Conservation (phyloP, 2,113 vertebrate genomes). For the Poecile atricapillus region DNA sequence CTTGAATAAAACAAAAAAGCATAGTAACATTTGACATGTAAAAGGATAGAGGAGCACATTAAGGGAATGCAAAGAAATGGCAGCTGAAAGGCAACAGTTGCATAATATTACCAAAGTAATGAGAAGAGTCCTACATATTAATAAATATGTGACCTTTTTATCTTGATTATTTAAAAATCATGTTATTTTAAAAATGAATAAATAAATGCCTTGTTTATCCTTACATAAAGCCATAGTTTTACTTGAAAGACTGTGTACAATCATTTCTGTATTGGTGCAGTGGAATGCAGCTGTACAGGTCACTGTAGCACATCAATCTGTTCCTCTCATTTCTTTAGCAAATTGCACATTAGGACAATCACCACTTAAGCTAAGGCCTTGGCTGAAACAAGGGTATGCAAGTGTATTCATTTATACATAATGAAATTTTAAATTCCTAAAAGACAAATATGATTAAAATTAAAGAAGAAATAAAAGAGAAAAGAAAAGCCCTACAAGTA, state of each 20-base stretch:
- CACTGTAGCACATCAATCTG: not conserved
- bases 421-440: constrained; percentile 47
- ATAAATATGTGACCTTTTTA: constrained; percentile 69
- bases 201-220: constrained; percentile 4
- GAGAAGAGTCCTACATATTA: constrained; percentile 59
- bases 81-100: constrained; percentile 45
- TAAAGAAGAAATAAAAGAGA: not conserved
- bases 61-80: constrained; percentile 6
- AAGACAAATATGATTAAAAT: constrained; percentile 55
- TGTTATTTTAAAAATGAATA: constrained; percentile 65
- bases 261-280: not conserved
- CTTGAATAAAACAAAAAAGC: constrained; percentile 30
- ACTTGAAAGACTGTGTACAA: not conserved
- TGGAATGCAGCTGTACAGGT: not conserved
- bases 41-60: not conserved
- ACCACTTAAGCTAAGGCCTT: constrained; percentile 11
- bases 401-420: constrained; percentile 22
- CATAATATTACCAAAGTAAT: constrained; percentile 55
- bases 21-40: constrained; percentile 14
- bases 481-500: not conserved
- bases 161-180: constrained; percentile 56
- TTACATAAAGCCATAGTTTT: constrained; percentile 42
- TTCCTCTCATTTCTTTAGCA: not conserved
- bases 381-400: not conserved
- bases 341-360: not conserved